phyloP scores from a whole-genome alignment of 2,113 vertebrate species.

The Falco punctatus region DNA sequence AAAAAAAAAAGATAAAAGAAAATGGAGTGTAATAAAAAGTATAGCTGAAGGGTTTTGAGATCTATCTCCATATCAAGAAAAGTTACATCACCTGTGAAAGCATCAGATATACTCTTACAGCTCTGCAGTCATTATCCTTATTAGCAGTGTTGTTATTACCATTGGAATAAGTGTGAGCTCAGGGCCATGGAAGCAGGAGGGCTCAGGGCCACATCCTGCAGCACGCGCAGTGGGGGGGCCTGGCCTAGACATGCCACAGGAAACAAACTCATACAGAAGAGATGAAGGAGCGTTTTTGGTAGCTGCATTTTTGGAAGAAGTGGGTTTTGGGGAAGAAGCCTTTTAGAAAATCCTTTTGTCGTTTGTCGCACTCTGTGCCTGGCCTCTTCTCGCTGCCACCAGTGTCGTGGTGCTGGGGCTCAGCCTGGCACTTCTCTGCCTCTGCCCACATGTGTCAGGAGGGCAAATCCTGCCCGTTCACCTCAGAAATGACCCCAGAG shows the following conservation, averaged over 20 bases:
- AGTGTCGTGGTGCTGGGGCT: accelerated
- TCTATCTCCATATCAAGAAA: constrained; percentile 16
- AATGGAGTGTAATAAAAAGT: constrained; percentile 11
- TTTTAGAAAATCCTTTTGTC: neutral
- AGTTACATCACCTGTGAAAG: constrained; percentile 53
- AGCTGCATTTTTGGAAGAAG: neutral
- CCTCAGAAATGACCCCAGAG: neutral
- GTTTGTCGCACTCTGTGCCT: accelerated
- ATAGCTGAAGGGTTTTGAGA: constrained; percentile 43
- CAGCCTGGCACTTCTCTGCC: neutral
- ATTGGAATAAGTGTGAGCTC: neutral
- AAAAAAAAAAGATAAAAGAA: constrained; percentile 1
- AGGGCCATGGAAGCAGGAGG: constrained; percentile 23
- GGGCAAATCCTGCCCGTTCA: neutral
- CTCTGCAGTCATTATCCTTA: constrained; percentile 29
- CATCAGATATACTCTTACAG: constrained; percentile 2
- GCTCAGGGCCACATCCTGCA: neutral
- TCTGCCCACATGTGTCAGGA: neutral
- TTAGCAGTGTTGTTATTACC: neutral
- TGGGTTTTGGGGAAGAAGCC: accelerated
- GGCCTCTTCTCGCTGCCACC: neutral
- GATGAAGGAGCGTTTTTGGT: neutral
- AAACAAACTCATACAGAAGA: neutral
- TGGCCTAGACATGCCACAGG: neutral
- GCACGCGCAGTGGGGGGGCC: accelerated